Conservation (phyloP, 2,888 invertebrate genomes). For the Coremacera marginata region DNA sequence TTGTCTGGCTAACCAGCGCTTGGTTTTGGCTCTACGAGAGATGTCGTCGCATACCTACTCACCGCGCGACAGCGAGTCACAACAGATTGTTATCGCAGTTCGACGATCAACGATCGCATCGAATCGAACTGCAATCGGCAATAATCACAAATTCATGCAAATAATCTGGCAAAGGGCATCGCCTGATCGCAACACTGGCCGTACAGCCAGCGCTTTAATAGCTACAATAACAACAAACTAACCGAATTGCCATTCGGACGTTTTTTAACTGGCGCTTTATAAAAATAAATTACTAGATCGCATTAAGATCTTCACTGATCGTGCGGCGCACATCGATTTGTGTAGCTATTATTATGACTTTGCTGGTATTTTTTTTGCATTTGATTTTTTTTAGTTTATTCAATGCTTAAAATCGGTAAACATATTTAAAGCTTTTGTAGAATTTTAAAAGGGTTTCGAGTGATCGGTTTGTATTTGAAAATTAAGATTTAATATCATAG, state of each 20-base stretch:
- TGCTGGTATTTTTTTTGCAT: not conserved
- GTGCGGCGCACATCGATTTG: constrained; percentile 44
- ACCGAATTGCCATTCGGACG: constrained; percentile 30
- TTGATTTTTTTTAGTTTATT: too few species aligned
- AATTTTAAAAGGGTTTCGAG: not conserved
- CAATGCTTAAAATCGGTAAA: not conserved
- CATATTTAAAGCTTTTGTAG: not conserved
- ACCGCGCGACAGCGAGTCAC: constrained; percentile 22
- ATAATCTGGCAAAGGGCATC: constrained; percentile 53
- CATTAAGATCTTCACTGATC: constrained; percentile 55
- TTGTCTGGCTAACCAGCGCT: not conserved
- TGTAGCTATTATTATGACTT: constrained; percentile 3
- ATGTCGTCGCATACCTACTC: constrained; percentile 25
- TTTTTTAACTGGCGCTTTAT: constrained; percentile 50
- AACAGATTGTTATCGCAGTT: constrained; percentile 25
- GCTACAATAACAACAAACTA: constrained; percentile 32
- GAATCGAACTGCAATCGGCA: constrained; percentile 46
- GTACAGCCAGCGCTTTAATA: not conserved
- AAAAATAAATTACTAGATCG: constrained; percentile 55
- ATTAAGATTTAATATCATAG: not conserved
- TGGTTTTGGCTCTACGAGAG: not conserved
- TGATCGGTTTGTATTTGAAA: not conserved
- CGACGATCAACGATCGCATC: constrained; percentile 46
- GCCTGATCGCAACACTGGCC: constrained; percentile 20
- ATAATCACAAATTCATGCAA: constrained; percentile 55